Conservation (phyloP, 1,140 invertebrate genomes). For the Thaumatotibia leucotreta region DNA sequence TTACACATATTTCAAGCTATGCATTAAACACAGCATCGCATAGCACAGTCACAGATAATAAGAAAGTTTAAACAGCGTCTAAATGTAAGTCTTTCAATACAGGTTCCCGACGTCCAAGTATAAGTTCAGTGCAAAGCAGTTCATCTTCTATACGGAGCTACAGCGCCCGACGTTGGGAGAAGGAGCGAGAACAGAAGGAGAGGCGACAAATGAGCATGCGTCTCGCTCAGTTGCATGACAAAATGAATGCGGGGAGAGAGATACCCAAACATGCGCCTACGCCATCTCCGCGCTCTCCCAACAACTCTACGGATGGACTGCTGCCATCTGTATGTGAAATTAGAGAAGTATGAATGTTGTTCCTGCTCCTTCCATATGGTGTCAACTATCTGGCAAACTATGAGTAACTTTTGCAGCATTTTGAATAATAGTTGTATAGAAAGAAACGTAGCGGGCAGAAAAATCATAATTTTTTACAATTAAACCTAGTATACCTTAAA, state of each 20-base stretch:
- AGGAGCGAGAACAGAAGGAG: conserved; percentile 86
- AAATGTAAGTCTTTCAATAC: conserved; percentile 19
- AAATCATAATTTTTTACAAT: too few relatives aligned
- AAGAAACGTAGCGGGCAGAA: too few relatives aligned
- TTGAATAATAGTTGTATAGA: too few relatives aligned
- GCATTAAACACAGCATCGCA: conserved; percentile 31
- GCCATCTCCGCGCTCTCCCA: conserved; percentile 84
- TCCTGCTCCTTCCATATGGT: background rate
- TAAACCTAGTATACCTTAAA: too few relatives aligned
- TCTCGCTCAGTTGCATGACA: conserved; percentile 79
- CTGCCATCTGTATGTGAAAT: conserved; percentile 84
- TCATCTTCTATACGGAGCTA: conserved; percentile 87
- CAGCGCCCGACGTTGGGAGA: conserved; percentile 85
- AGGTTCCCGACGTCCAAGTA: conserved; percentile 90
- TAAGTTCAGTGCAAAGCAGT: conserved; percentile 87
- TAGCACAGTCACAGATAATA: background rate
- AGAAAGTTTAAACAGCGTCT: background rate
- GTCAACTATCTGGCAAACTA: background rate
- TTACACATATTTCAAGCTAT: conserved; percentile 22
- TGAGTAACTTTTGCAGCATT: too few relatives aligned
- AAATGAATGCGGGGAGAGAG: conserved; percentile 66
- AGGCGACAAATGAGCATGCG: conserved; percentile 84
- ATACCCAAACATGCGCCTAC: conserved; percentile 78
- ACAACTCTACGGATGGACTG: conserved; percentile 86
- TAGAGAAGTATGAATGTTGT: conserved; percentile 78